Evolutionary conservation across 2,113 vertebrate genomes (phyloP).

Genomic region (Amia ocellicauda): DNA sequence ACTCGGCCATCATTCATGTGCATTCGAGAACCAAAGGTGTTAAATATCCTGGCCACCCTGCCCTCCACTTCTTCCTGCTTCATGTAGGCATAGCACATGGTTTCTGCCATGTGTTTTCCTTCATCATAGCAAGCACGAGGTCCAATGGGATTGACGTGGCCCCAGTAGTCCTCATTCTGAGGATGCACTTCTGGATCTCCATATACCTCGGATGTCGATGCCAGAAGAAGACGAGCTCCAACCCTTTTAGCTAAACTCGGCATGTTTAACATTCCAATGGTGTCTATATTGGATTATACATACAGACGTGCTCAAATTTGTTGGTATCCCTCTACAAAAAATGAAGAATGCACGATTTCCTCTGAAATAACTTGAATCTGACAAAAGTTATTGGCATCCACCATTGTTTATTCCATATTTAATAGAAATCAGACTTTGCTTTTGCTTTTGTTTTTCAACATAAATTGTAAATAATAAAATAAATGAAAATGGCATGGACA

Average conservation of each 20-base stretch:
- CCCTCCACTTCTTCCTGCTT: slow-evolving; percentile 99
- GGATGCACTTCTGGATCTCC: slow-evolving; percentile 98
- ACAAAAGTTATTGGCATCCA: too few species aligned
- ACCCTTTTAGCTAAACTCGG: slow-evolving; percentile 94
- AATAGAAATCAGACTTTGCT: too few species aligned
- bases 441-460: too few species aligned
- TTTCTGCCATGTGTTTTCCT: slow-evolving; percentile 94
- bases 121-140: slow-evolving; percentile 96
- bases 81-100: slow-evolving; percentile 99
- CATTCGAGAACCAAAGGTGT: slow-evolving; percentile 96
- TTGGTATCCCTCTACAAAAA: too few species aligned
- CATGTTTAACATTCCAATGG: slow-evolving; percentile 96
- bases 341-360: too few species aligned
- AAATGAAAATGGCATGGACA: too few species aligned
- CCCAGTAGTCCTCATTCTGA: slow-evolving; percentile 97
- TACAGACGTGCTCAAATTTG: too few species aligned
- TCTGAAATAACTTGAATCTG: too few species aligned
- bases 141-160: slow-evolving; percentile 95
- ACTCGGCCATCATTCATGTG: slow-evolving; percentile 98
- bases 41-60: slow-evolving; percentile 95
- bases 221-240: slow-evolving; percentile 89
- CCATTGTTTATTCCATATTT: too few species aligned
- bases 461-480: too few species aligned
- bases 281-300: slow-evolving; percentile 99
- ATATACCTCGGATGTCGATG: slow-evolving; percentile 95